A percentile compares a stretch with the other conserved stretches of the same genome.
Conservation (phyloP, 2,888 invertebrate species). For the Dolomedes plantarius region DNA sequence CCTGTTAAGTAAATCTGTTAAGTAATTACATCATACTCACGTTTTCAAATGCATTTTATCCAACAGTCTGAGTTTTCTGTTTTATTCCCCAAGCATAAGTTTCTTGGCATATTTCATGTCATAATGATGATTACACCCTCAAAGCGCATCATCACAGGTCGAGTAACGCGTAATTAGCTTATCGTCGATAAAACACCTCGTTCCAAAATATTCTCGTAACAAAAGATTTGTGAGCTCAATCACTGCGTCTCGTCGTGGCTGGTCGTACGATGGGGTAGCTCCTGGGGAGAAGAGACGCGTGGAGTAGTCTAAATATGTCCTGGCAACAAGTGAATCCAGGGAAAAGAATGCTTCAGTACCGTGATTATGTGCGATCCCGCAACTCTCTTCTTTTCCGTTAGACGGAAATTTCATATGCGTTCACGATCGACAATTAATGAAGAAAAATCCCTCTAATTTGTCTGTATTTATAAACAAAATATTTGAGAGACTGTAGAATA, state of each 20-base stretch:
- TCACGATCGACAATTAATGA: too few species aligned
- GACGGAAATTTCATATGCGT: too few species aligned
- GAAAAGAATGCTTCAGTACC: background rate
- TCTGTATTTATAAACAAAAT: too few species aligned
- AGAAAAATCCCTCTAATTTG: too few species aligned
- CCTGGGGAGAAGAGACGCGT: constrained; percentile 20
- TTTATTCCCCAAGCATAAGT: too few species aligned
- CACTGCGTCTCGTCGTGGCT: constrained; percentile 10
- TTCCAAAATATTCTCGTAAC: background rate
- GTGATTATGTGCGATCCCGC: background rate
- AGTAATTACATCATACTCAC: background rate
- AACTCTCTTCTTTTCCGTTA: background rate
- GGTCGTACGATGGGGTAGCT: constrained; percentile 20
- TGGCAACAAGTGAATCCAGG: constrained; percentile 50
- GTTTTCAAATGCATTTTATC: background rate
- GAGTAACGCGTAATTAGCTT: background rate
- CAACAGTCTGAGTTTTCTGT: too few species aligned
- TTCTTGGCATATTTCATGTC: background rate
- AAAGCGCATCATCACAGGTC: background rate
- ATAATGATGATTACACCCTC: background rate
- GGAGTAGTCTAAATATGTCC: constrained; percentile 58
- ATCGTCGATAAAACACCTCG: background rate
- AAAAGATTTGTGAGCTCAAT: background rate
- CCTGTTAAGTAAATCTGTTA: too few species aligned
- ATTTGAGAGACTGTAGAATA: too few species aligned